Evolutionary conservation across 2,113 vertebrate genomes (phyloP).

Genomic region (Pomatostomus ruficeps): DNA sequence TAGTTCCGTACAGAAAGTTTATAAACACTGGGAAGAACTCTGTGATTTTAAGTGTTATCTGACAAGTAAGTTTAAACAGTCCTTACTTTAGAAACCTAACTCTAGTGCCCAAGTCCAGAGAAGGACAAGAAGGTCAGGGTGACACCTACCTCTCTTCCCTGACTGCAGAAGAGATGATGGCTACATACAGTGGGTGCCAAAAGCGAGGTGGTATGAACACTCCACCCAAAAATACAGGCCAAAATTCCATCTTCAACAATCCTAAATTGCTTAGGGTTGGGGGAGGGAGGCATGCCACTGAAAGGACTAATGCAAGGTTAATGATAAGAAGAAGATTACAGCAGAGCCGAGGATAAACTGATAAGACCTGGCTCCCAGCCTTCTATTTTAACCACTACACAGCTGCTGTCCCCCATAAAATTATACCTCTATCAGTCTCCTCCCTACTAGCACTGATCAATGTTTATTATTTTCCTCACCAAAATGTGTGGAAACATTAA

Average conservation of each 20-base stretch:
- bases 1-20: background rate
- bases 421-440: background rate
- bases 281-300: background rate
- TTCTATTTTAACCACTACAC: conserved; percentile 19
- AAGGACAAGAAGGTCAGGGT: background rate
- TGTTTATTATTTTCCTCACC: background rate
- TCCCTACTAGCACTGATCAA: background rate
- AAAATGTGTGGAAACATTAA: background rate
- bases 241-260: conserved; percentile 30
- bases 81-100: background rate
- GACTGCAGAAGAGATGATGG: background rate
- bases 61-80: background rate
- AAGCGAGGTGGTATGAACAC: background rate
- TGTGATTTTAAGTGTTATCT: background rate
- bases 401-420: conserved; percentile 16
- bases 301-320: conserved; percentile 23
- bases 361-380: background rate
- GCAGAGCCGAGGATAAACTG: conserved; percentile 8
- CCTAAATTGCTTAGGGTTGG: background rate
- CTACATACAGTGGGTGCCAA: background rate
- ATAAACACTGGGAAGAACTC: background rate
- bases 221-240: background rate
- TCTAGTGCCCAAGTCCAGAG: background rate
- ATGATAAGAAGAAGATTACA: conserved; percentile 43
- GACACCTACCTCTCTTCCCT: background rate